phyloP scores from a whole-genome alignment of 2,888 invertebrate genomes.

The Tiphia femorata region DNA sequence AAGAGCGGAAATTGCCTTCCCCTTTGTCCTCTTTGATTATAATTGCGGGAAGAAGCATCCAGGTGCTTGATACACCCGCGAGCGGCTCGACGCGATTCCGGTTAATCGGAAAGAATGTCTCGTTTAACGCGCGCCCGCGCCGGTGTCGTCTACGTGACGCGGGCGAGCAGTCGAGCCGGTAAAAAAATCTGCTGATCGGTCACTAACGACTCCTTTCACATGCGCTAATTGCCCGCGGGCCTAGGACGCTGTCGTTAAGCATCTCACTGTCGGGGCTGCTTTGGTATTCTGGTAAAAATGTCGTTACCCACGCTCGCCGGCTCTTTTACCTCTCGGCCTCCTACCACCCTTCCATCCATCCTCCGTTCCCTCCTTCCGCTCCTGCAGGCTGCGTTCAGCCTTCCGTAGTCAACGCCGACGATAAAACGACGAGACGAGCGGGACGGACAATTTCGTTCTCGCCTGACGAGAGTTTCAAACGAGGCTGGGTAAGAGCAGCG shows the following conservation, averaged over 20 bases:
- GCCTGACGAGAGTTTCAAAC: conserved; percentile 54
- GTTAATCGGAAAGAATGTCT: too few relatives aligned
- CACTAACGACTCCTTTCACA: too few relatives aligned
- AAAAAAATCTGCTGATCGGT: too few relatives aligned
- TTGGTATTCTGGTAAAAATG: conserved; percentile 10
- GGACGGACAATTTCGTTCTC: conserved; percentile 52
- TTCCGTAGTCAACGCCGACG: conserved; percentile 34
- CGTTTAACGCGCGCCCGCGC: too few relatives aligned
- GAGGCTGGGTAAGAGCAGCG: conserved; percentile 31
- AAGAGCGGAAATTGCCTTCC: too few relatives aligned
- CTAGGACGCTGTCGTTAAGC: conserved; percentile 23
- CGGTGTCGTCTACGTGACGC: too few relatives aligned
- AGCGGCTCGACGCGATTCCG: too few relatives aligned
- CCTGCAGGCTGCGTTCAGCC: conserved; percentile 1
- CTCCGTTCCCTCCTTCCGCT: not conserved
- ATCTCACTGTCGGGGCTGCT: not conserved
- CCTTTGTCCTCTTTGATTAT: too few relatives aligned
- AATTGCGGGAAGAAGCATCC: too few relatives aligned
- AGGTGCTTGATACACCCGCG: too few relatives aligned
- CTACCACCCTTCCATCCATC: not conserved
- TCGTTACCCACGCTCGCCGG: conserved; percentile 5
- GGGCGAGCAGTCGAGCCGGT: too few relatives aligned
- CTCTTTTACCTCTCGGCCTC: conserved; percentile 2
- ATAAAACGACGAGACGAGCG: conserved; percentile 45
- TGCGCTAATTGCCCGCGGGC: conserved; percentile 18